These are phyloP conservation scores for Pseudomyrmex cubaensis DNA, from an alignment of 1,140 invertebrate genomes.

Conservation along the genomic window DNA sequence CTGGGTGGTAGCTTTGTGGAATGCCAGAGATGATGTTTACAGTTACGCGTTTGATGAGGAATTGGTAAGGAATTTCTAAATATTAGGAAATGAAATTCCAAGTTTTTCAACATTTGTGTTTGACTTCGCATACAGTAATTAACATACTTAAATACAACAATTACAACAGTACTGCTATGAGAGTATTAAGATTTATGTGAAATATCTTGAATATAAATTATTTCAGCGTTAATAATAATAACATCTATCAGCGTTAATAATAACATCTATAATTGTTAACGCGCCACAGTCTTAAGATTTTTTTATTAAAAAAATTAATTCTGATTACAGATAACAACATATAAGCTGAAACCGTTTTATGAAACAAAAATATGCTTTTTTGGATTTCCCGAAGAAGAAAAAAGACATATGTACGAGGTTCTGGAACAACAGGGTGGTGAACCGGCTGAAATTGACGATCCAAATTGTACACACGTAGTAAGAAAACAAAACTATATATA, in stretches of 20 bases:
- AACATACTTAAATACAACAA: too few species aligned
- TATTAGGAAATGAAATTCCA: background rate
- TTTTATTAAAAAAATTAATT: slow-evolving; percentile 14
- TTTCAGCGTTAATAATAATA: background rate
- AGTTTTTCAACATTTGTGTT: background rate
- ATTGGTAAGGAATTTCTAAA: slow-evolving; percentile 85
- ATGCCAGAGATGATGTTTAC: slow-evolving; percentile 89
- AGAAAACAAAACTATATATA: slow-evolving; percentile 81
- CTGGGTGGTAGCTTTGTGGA: slow-evolving; percentile 96
- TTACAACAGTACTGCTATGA: too few species aligned
- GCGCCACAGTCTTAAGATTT: background rate
- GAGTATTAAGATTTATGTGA: too few species aligned
- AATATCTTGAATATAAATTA: too few species aligned
- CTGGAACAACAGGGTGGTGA: slow-evolving; percentile 94
- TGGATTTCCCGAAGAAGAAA: slow-evolving; percentile 95
- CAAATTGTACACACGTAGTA: slow-evolving; percentile 95
- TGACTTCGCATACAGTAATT: too few species aligned
- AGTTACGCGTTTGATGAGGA: slow-evolving; percentile 87
- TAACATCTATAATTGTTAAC: slow-evolving; percentile 3
- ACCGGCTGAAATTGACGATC: slow-evolving; percentile 90
- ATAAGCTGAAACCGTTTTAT: slow-evolving; percentile 95
- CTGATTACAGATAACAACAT: slow-evolving; percentile 78
- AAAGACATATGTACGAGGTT: slow-evolving; percentile 95
- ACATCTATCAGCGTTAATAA: background rate
- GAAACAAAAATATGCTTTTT: slow-evolving; percentile 94